Evolutionary conservation across 2,888 invertebrate species (phyloP), one percentile per base, ranked within the genome.

Genomic region (Cataglyphis livida): DNA sequence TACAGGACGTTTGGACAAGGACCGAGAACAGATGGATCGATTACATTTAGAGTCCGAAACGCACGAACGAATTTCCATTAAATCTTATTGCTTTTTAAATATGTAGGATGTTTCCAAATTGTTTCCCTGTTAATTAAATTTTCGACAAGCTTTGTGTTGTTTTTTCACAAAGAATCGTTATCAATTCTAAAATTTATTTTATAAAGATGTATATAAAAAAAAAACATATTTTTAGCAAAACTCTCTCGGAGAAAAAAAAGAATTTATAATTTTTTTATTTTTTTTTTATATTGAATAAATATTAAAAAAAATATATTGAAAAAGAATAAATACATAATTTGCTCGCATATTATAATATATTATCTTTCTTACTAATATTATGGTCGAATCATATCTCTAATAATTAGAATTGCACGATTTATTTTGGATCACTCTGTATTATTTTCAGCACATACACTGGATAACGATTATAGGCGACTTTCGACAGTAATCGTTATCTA

Each of bases 401-500:
- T 65, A 35, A 51, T n/a, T 61, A 44, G 12, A 32, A 21, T 41
- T 15, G 15, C 0, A 32, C n/a, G 18, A 65, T 35, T 78, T 2
- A 9, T 70, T 78, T 70, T 59, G 44, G 7, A 78, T 0, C 32
- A 15, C 6, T 57, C 70, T 44, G 44, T 21, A 44, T 48, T 44
- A 48, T 57, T 41, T 28, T 7, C 7, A 25, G 18, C 51, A 12
- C 21, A 18, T 1, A 32, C 15, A 10, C 28, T 28, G 38, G 28
- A n/a, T 68, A 76, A 76, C 68, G 68, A 28, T 66, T 28, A 21
- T 18, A 32, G 4, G 41, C 71, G 44, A 79, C 59, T 79, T 79
- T 79, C 59, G 71, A 79, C 59, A 71, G 78, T 71, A 79, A 79
- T 79, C 71, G 78, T 79, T 79, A 79, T 71, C 78, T 59, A 71